Evolutionary conservation across 2,888 invertebrate species (phyloP).

Genomic region (Epistrophe eligans): DNA sequence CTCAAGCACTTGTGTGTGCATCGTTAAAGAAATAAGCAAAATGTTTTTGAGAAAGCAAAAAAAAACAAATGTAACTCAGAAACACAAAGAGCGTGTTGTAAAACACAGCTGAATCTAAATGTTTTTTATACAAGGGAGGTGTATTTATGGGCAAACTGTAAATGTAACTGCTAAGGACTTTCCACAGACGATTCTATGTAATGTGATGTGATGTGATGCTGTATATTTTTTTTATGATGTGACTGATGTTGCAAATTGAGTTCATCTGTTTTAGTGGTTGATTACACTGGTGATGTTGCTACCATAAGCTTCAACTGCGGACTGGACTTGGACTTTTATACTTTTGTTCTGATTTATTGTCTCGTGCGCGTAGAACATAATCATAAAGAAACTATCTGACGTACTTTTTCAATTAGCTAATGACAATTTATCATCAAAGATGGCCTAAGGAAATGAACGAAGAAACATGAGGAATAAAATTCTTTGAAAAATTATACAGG

Average conservation of each 20-base stretch:
- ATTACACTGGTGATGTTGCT: background rate
- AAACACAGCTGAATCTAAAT: slow-evolving; percentile 20
- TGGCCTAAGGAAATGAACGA: background rate
- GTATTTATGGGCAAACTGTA: slow-evolving; percentile 18
- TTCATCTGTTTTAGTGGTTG: slow-evolving; percentile 35
- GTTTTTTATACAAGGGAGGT: slow-evolving; percentile 10
- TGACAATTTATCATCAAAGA: slow-evolving; percentile 31
- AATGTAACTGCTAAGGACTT: slow-evolving; percentile 33
- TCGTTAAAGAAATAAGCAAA: slow-evolving; percentile 24
- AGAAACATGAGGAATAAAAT: background rate
- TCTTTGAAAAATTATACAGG: slow-evolving; percentile 1
- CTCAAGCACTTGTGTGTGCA: slow-evolving; percentile 37
- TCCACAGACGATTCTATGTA: background rate
- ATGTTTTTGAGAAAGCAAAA: background rate
- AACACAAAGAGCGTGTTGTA: slow-evolving; percentile 7
- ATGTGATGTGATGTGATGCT: background rate
- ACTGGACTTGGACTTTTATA: slow-evolving; percentile 9
- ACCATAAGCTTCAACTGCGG: background rate
- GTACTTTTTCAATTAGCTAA: slow-evolving; percentile 46
- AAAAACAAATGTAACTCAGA: background rate
- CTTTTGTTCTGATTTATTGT: slow-evolving; percentile 50
- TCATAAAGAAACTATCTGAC: slow-evolving; percentile 24
- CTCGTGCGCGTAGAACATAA: slow-evolving; percentile 25
- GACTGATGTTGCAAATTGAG: slow-evolving; percentile 43
- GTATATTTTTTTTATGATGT: slow-evolving; percentile 41